Conservation (phyloP, 2,888 invertebrate genomes). For the Leptinotarsa juncta region DNA sequence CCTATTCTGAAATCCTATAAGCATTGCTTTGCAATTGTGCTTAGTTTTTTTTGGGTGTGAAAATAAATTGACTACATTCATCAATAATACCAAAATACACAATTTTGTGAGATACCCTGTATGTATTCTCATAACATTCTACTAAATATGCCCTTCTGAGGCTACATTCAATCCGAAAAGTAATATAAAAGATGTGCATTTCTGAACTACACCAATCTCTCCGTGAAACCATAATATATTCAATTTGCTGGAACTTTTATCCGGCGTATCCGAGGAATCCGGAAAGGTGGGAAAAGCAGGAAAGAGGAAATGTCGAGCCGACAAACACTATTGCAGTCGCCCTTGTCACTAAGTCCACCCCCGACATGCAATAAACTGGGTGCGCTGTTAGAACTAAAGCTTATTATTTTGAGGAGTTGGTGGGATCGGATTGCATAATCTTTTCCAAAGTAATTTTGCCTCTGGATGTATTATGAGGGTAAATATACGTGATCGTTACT, state of each 20-base stretch:
- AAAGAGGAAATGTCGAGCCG: slow-evolving; percentile 35
- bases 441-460: slow-evolving; percentile 34
- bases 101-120: neutral
- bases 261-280: slow-evolving; percentile 33
- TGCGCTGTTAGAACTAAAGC: slow-evolving; percentile 33
- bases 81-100: neutral
- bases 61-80: neutral
- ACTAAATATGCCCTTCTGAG: neutral
- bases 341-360: slow-evolving; percentile 33
- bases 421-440: slow-evolving; percentile 30
- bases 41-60: too few relatives aligned
- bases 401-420: slow-evolving; percentile 35
- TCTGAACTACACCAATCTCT: slow-evolving; percentile 21
- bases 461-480: slow-evolving; percentile 31
- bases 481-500: slow-evolving; percentile 33
- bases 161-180: slow-evolving; percentile 22
- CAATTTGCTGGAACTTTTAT: slow-evolving; percentile 37
- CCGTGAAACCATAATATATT: slow-evolving; percentile 31
- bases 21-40: too few relatives aligned
- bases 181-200: slow-evolving; percentile 17
- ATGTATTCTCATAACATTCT: slow-evolving; percentile 1
- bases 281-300: slow-evolving; percentile 34
- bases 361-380: slow-evolving; percentile 36
- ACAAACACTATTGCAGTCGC: slow-evolving; percentile 33
- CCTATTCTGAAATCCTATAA: too few relatives aligned